phyloP scores from a whole-genome alignment of 2,113 vertebrate genomes.

The Geothlypis trichas region DNA sequence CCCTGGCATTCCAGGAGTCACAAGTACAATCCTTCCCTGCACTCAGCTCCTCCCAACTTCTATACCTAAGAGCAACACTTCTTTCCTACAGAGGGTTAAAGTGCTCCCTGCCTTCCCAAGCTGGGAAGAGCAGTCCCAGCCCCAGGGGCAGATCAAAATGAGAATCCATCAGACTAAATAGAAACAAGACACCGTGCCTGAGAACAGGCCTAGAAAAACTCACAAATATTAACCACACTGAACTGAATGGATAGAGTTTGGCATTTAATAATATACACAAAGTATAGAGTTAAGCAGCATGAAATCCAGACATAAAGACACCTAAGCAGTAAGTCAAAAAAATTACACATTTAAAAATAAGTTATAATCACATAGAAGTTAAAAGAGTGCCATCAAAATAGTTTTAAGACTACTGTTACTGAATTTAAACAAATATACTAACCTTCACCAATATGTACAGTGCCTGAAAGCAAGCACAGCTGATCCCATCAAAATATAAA shows the following conservation, averaged over 20 bases:
- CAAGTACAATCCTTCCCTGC: background rate
- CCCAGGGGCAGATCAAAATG: background rate
- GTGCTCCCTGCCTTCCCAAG: background rate
- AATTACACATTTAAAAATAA: background rate
- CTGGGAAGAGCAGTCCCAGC: background rate
- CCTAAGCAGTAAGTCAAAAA: background rate
- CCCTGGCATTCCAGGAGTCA: background rate
- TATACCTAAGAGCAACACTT: background rate
- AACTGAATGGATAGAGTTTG: background rate
- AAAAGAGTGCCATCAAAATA: background rate
- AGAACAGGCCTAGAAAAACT: background rate
- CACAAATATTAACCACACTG: background rate
- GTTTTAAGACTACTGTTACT: background rate
- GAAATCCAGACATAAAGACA: background rate
- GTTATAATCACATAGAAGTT: background rate
- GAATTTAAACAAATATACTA: background rate
- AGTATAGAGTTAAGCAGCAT: background rate
- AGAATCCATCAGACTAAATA: background rate
- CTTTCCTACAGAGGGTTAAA: background rate
- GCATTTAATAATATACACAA: constrained; percentile 37
- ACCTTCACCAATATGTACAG: background rate
- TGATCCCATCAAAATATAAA: background rate
- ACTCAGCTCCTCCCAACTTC: background rate
- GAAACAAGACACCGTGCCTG: background rate
- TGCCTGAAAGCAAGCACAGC: background rate